Evolutionary conservation across 2,797 vertebrate species (phyloP).

Genomic region (Tapirus indicus): DNA sequence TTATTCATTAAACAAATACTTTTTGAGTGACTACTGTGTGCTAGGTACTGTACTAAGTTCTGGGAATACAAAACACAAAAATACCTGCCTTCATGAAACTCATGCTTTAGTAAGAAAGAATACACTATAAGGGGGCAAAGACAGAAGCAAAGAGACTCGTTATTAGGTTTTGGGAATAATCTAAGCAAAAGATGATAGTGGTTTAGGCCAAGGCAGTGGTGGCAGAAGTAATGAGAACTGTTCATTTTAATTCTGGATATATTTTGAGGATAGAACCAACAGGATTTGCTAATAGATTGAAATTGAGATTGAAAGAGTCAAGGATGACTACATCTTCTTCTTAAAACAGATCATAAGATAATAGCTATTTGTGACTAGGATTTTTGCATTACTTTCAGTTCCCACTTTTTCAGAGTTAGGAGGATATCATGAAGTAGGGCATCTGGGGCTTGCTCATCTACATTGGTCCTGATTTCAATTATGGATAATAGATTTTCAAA

Average conservation of each 20-base stretch:
- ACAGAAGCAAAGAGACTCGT: not conserved
- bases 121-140: not conserved
- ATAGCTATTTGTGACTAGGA: not conserved
- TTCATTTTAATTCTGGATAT: not conserved
- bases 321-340: not conserved
- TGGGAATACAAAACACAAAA: not conserved
- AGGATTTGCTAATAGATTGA: not conserved
- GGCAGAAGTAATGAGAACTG: not conserved
- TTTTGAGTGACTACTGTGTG: not conserved
- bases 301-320: not conserved
- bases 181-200: not conserved
- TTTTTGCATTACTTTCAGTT: not conserved
- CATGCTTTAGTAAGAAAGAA: not conserved
- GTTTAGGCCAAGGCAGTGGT: not conserved
- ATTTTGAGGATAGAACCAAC: constrained; percentile 23
- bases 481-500: not conserved
- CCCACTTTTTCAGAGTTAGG: not conserved
- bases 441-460: not conserved
- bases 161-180: not conserved
- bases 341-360: not conserved
- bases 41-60: not conserved
- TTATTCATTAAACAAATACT: not conserved
- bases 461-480: not conserved
- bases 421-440: not conserved
- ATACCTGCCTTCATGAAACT: not conserved